Percentiles rank a stretch among this genome's conserved stretches.
Conservation (phyloP, 1,140 invertebrate genomes). For the Drosophila nikananu region DNA sequence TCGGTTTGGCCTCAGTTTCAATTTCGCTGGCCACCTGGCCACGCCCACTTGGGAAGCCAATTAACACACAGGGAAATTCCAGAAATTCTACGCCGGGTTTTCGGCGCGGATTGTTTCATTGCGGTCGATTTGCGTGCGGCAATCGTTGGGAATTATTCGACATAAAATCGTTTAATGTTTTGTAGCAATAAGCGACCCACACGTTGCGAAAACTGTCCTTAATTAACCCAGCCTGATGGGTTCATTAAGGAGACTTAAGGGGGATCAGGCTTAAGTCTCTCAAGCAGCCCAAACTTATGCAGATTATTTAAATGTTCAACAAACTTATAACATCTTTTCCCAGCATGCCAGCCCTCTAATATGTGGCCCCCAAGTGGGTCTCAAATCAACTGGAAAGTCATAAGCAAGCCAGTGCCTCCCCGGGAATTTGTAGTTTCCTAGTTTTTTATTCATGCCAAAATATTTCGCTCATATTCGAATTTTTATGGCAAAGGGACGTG, state of each 20-base stretch:
- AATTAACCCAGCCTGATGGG: background rate
- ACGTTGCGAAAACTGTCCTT: background rate
- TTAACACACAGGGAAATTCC: conserved; percentile 22
- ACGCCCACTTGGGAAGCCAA: conserved; percentile 27
- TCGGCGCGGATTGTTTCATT: conserved; percentile 9
- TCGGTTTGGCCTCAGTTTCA: conserved; percentile 38
- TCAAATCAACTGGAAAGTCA: conserved; percentile 42
- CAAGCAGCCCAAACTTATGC: background rate
- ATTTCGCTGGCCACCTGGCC: conserved; percentile 25
- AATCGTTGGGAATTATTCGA: conserved; percentile 27
- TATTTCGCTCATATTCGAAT: conserved; percentile 46
- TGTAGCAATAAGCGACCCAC: conserved; percentile 10
- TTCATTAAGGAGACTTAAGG: conserved; percentile 2
- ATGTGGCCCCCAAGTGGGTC: conserved; percentile 6
- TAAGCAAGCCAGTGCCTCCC: conserved; percentile 7
- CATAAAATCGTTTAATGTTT: conserved; percentile 16
- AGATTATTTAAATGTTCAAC: background rate
- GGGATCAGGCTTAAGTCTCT: background rate
- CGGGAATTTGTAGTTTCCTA: conserved; percentile 31
- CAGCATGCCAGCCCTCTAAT: too few species aligned
- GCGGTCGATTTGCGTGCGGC: conserved; percentile 49
- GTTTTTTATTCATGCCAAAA: conserved; percentile 41
- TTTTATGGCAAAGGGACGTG: conserved; percentile 53
- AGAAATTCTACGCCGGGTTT: conserved; percentile 46
- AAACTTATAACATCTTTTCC: background rate